A percentile compares a stretch with the other conserved stretches of the same genome.
These are phyloP conservation scores for Eptesicus fuscus DNA, from an alignment of 2,113 vertebrate genomes.

Conservation along the genomic window DNA sequence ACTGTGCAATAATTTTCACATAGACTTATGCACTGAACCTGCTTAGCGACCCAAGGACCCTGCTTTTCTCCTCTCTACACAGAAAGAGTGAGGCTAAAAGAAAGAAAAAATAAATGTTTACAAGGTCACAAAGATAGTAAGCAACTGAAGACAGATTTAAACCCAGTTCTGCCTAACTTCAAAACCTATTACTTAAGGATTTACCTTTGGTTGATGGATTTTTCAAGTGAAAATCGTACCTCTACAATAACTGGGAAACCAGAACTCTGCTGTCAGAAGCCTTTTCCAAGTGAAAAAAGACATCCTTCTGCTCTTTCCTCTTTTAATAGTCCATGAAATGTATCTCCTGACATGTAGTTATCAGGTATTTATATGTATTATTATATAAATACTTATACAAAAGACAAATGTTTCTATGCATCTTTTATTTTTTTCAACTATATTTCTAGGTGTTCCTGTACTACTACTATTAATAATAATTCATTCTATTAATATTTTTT, in stretches of 20 bases:
- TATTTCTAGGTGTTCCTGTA: not conserved
- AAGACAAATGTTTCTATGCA: not conserved
- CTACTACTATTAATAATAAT: not conserved
- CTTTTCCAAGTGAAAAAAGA: not conserved
- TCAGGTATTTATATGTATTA: not conserved
- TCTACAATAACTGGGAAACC: not conserved
- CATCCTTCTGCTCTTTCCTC: not conserved
- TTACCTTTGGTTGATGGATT: slow-evolving; percentile 15
- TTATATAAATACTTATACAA: not conserved
- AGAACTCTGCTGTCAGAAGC: not conserved
- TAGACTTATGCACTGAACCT: not conserved
- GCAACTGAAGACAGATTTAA: not conserved
- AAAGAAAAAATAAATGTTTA: slow-evolving; percentile 9
- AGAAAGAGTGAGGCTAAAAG: not conserved
- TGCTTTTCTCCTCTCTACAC: not conserved
- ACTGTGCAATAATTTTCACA: not conserved
- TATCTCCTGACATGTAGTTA: not conserved
- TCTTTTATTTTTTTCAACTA: not conserved
- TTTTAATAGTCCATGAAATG: not conserved
- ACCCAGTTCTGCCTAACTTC: not conserved
- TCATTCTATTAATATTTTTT: not conserved
- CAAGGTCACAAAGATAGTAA: slow-evolving; percentile 1
- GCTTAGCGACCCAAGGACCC: not conserved
- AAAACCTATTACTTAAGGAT: slow-evolving; percentile 45
- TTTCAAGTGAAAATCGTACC: slow-evolving; percentile 21